Evolutionary conservation across 1,140 invertebrate genomes (phyloP), one percentile per base, ranked within the genome.

Genomic region (Drosophila hydei): DNA sequence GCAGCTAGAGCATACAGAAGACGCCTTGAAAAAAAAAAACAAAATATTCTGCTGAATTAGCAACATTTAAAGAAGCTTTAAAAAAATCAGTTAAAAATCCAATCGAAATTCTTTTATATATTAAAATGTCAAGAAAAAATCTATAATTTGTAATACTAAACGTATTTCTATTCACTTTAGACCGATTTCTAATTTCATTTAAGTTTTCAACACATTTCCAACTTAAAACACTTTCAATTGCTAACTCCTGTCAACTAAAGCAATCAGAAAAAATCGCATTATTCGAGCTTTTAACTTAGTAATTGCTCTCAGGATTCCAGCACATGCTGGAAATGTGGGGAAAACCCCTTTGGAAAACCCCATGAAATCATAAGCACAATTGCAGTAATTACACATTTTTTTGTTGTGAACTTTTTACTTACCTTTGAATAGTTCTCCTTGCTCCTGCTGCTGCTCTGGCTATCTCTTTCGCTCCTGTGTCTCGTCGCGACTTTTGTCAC

Each of bases 301-400:
- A 21, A 45, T 19, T 18, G 43, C 18, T 9, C 4, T 9, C 19
- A 1, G 18, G 18, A 45, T 45, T 12, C 18, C 43, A 21, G 11
- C 18, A 45, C 43, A 23, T 12, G 43, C 11, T 45, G 43, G 9
- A 45, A 45, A 21, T 7, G 33, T n/a, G 38, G 21, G 40, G 43
- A 58, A 23, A 48, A 14, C 9, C n/a, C 21, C 33, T 21, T 45
- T 5, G 38, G 21, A 43, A 40, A 43, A 11, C 23, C 21, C 23
- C 21, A 56, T 56, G 40, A 62, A 69, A 69, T 52, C 38, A 61
- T 69, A 30, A 33, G 42, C 6, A 52, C 56, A 60, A 60, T 68
- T 43, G 33, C 55, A 43, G 38, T 51, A 59, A 45, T 59, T 59
- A 45, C 42, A 47, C 5, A 18, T 59, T 59, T 59, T 16, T 59